Percentiles rank a stretch among this genome's conserved stretches.
Conservation (phyloP, 2,113 vertebrate genomes). For the Galemys pyrenaicus region DNA sequence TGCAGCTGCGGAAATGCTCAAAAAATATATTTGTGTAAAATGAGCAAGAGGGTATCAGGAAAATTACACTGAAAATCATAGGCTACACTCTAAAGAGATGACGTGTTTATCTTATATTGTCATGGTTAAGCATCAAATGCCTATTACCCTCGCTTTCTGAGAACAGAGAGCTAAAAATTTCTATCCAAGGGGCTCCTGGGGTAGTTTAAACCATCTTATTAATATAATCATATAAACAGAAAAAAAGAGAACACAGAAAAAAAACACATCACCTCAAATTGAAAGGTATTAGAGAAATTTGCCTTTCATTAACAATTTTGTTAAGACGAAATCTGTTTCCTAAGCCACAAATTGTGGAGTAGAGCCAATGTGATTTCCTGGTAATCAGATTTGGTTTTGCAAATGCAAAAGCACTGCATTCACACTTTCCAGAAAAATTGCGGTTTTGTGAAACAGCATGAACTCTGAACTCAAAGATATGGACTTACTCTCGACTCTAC, state of each 20-base stretch:
- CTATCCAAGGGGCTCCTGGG: neutral
- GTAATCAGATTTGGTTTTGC: neutral
- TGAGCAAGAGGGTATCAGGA: neutral
- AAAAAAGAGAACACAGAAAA: neutral
- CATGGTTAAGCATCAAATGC: neutral
- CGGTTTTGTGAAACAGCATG: neutral
- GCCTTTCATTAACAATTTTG: neutral
- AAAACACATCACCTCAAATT: slow-evolving; percentile 6
- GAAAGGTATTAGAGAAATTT: neutral
- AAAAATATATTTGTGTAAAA: neutral
- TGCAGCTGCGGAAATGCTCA: neutral
- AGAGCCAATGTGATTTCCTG: neutral
- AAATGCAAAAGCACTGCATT: neutral
- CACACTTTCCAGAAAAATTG: neutral
- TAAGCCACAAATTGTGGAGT: neutral
- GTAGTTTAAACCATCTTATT: neutral
- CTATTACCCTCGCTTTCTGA: neutral
- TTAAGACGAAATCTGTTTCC: neutral
- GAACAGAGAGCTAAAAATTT: neutral
- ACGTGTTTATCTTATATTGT: accelerated
- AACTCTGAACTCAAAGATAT: neutral
- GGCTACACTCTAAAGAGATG: neutral
- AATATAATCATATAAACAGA: neutral
- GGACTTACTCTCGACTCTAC: neutral
- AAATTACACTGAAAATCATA: neutral